Percentiles rank a stretch among this genome's conserved stretches.
phyloP scores from a whole-genome alignment of 2,888 invertebrate species.

The Limnephilus auricula region DNA sequence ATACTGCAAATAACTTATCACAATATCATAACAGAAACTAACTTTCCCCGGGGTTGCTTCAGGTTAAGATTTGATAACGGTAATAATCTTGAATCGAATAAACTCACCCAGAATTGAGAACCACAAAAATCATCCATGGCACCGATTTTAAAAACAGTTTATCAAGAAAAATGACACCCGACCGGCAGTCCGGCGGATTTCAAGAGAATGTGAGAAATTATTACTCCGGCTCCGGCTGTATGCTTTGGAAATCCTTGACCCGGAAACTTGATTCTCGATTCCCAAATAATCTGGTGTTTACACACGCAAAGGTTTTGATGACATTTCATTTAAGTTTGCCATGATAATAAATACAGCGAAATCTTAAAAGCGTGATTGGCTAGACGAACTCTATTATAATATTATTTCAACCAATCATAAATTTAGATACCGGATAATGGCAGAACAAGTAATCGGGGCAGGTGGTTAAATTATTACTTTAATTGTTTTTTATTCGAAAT shows the following conservation, averaged over 20 bases:
- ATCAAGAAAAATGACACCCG: constrained; percentile 37
- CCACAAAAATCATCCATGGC: constrained; percentile 88
- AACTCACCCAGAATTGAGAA: constrained; percentile 88
- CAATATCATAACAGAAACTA: not conserved
- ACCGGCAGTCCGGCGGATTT: constrained; percentile 51
- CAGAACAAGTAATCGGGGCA: too few species aligned
- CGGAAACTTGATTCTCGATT: constrained; percentile 7
- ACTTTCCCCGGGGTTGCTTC: not conserved
- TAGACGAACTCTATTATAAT: not conserved
- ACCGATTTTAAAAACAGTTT: constrained; percentile 32
- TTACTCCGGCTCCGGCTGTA: not conserved
- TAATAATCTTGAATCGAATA: constrained; percentile 30
- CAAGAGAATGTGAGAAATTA: constrained; percentile 52
- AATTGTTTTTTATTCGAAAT: too few species aligned
- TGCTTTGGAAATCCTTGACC: constrained; percentile 33
- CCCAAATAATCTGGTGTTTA: constrained; percentile 4
- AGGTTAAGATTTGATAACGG: not conserved
- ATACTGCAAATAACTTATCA: not conserved
- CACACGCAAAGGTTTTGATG: not conserved
- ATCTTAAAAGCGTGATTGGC: not conserved
- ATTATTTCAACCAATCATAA: not conserved
- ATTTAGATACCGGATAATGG: not conserved
- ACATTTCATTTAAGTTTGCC: not conserved
- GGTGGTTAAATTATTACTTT: too few species aligned
- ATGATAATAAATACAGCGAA: not conserved